Percentiles rank a stretch among this genome's conserved stretches.
These are phyloP conservation scores for Melanargia galathea DNA, from an alignment of 2,888 invertebrate species.

Conservation along the genomic window DNA sequence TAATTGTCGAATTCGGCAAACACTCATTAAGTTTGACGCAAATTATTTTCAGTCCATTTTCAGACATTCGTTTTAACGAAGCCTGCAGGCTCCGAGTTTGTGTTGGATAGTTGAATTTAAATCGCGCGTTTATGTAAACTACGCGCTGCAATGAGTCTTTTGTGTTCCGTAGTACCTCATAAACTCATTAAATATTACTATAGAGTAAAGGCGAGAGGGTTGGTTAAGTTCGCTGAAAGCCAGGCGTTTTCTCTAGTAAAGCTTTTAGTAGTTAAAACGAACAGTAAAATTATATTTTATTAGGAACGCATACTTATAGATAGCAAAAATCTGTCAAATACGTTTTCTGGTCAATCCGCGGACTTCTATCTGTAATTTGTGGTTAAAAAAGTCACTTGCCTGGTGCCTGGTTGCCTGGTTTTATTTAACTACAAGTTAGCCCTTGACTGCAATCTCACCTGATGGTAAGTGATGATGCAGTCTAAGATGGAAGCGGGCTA, in stretches of 20 bases:
- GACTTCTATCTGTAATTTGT: too few relatives aligned
- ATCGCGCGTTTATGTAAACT: conserved; percentile 45
- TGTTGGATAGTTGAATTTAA: conserved; percentile 43
- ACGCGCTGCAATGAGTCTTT: conserved; percentile 35
- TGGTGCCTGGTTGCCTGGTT: too few relatives aligned
- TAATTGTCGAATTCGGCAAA: conserved; percentile 4
- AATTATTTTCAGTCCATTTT: conserved; percentile 15
- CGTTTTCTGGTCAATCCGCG: too few relatives aligned
- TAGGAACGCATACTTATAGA: too few relatives aligned
- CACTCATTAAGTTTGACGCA: conserved; percentile 17
- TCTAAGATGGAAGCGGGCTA: too few relatives aligned
- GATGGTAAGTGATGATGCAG: too few relatives aligned
- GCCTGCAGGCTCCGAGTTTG: conserved; percentile 8
- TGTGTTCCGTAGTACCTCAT: conserved; percentile 38
- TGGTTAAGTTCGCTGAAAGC: conserved; percentile 9
- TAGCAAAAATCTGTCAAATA: too few relatives aligned
- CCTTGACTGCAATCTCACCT: too few relatives aligned
- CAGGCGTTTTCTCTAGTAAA: conserved; percentile 4
- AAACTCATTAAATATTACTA: conserved; percentile 35
- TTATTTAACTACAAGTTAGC: too few relatives aligned
- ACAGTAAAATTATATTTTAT: conserved; percentile 11
- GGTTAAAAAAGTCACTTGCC: too few relatives aligned
- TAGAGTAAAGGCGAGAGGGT: too few relatives aligned
- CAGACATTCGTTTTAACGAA: conserved; percentile 20
- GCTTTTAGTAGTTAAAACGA: conserved; percentile 10